A percentile compares a stretch with the other conserved stretches of the same genome.
phyloP scores from a whole-genome alignment of 2,888 invertebrate species.

The Euclidia mi region DNA sequence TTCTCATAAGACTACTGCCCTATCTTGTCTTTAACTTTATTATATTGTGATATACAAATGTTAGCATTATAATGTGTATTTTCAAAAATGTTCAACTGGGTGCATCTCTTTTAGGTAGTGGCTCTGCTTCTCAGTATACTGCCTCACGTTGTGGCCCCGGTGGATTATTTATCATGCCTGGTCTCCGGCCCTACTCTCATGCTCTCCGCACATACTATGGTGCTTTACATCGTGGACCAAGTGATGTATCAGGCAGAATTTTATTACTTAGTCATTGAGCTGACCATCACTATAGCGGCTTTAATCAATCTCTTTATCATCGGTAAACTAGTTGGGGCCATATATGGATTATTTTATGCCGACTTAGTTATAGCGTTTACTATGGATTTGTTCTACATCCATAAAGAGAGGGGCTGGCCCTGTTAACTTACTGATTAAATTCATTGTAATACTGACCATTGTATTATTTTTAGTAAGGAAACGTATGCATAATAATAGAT shows the following conservation, averaged over 20 bases:
- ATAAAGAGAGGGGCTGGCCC: constrained; percentile 76
- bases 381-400: constrained; percentile 77
- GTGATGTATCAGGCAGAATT: constrained; percentile 80
- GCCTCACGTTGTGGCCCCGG: constrained; percentile 79
- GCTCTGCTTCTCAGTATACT: constrained; percentile 83
- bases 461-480: constrained; percentile 46
- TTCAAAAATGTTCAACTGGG: constrained; percentile 52
- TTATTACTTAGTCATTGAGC: constrained; percentile 74
- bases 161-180: constrained; percentile 75
- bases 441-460: constrained; percentile 40
- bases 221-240: constrained; percentile 84
- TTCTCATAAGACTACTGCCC: too few species aligned
- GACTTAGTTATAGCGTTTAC: constrained; percentile 78
- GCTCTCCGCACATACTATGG: constrained; percentile 76
- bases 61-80: neutral
- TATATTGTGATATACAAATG: neutral
- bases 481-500: constrained; percentile 25
- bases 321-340: constrained; percentile 72
- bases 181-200: constrained; percentile 82
- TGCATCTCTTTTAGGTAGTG: constrained; percentile 84
- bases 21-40: too few species aligned
- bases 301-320: constrained; percentile 62
- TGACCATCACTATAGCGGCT: constrained; percentile 64
- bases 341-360: constrained; percentile 81
- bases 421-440: constrained; percentile 60